Percentiles rank a stretch among this genome's conserved stretches.
phyloP scores from a whole-genome alignment of 2,888 invertebrate species.

The Gastrophysa polygoni region DNA sequence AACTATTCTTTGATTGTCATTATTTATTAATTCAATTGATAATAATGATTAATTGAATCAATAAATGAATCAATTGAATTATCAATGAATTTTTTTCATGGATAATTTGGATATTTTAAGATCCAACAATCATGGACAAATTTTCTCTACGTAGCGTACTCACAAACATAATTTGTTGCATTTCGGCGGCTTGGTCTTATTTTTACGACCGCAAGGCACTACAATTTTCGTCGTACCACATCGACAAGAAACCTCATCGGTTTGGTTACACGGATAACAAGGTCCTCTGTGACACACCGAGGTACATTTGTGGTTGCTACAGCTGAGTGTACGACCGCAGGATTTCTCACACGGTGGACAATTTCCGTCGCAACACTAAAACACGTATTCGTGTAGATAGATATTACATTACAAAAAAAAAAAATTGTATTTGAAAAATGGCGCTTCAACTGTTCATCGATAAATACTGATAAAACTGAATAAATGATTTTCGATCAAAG shows the following conservation, averaged over 20 bases:
- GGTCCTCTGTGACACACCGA: conserved; percentile 82
- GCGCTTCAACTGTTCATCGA: too few species aligned
- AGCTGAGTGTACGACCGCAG: conserved; percentile 82
- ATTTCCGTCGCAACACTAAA: conserved; percentile 81
- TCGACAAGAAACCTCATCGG: conserved; percentile 75
- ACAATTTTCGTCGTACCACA: conserved; percentile 80
- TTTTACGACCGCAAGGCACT: conserved; percentile 87
- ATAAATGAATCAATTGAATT: too few species aligned
- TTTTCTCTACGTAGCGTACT: conserved; percentile 42
- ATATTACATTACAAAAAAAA: background rate
- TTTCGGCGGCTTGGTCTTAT: conserved; percentile 76
- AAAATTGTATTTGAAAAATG: background rate
- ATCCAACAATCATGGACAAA: too few species aligned
- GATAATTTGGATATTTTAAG: background rate
- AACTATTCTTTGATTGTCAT: too few species aligned
- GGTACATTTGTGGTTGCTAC: conserved; percentile 86
- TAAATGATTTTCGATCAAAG: too few species aligned
- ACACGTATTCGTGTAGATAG: conserved; percentile 21
- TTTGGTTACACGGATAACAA: conserved; percentile 82
- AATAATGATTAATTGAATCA: too few species aligned
- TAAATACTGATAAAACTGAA: too few species aligned
- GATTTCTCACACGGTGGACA: conserved; percentile 84
- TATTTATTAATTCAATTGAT: too few species aligned
- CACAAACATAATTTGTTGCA: conserved; percentile 77
- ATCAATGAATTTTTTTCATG: too few species aligned